phyloP scores from a whole-genome alignment of 2,888 invertebrate species.

The Lacanobia oleracea region DNA sequence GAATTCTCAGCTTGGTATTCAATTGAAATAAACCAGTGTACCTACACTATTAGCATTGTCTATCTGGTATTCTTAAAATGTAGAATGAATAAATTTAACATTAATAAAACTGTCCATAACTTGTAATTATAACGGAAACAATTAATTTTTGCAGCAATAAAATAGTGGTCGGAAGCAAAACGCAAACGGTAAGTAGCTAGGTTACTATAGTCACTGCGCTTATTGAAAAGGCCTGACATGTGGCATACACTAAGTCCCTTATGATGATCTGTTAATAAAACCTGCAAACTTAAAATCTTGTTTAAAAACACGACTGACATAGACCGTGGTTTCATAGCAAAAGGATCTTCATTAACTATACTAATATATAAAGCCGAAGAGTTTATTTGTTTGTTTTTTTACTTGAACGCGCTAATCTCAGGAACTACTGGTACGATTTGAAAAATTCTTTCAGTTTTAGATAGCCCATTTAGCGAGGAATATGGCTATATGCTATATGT shows the following conservation, averaged over 20 bases:
- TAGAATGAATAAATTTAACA: constrained; percentile 41
- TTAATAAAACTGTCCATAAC: constrained; percentile 48
- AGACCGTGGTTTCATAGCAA: neutral
- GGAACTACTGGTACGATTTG: no score
- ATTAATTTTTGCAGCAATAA: constrained; percentile 41
- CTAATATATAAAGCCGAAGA: no score
- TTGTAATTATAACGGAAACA: constrained; percentile 41
- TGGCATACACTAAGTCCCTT: neutral
- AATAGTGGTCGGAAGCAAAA: constrained; percentile 4
- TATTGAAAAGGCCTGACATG: neutral
- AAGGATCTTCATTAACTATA: neutral
- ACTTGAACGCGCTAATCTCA: no score
- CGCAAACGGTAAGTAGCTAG: neutral
- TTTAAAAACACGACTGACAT: neutral
- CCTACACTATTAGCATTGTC: constrained; percentile 49
- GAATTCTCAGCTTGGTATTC: constrained; percentile 47
- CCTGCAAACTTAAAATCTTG: neutral
- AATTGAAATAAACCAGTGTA: constrained; percentile 58
- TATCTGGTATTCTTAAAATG: constrained; percentile 60
- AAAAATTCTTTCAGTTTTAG: no score
- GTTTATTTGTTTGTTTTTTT: no score
- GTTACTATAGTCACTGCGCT: neutral
- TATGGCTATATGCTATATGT: no score
- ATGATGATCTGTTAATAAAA: neutral
- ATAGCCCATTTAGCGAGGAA: no score